Percentiles rank a stretch among this genome's conserved stretches.
phyloP scores from a whole-genome alignment of 2,113 vertebrate genomes.

The Meles meles region DNA sequence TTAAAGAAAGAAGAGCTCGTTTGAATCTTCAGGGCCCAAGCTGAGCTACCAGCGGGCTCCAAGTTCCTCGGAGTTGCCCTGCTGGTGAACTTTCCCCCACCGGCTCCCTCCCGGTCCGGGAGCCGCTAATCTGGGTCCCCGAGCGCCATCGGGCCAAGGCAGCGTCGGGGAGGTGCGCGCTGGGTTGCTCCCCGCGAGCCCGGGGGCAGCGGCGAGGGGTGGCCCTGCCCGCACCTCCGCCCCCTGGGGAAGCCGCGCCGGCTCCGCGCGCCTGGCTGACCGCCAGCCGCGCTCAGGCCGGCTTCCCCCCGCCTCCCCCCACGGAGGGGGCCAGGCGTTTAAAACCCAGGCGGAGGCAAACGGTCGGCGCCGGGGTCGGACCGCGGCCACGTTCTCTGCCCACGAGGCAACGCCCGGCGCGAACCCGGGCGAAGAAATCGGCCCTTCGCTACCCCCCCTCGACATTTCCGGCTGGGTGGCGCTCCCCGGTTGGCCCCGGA shows the following conservation, averaged over 20 bases:
- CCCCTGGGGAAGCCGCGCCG: neutral
- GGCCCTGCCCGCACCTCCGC: neutral
- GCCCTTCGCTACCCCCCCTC: neutral
- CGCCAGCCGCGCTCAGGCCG: fast-evolving
- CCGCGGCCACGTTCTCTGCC: neutral
- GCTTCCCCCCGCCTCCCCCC: too few species aligned
- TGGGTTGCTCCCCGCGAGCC: neutral
- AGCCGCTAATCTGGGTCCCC: neutral
- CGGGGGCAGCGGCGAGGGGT: neutral
- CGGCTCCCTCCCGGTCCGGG: neutral
- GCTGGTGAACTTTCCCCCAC: constrained; percentile 19
- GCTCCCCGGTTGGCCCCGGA: neutral
- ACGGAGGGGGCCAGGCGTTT: neutral
- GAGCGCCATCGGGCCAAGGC: neutral
- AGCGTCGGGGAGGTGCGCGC: neutral
- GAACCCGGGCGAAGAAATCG: neutral
- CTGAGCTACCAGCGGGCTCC: neutral
- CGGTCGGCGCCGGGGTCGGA: neutral
- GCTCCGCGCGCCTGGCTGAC: neutral
- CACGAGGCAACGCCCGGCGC: neutral
- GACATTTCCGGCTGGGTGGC: neutral
- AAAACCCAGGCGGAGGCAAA: neutral
- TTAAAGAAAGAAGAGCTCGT: neutral
- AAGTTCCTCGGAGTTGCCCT: neutral
- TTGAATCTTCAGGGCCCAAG: neutral